These are phyloP conservation scores for Trypoxylus dichotomus DNA, from an alignment of 1,140 invertebrate genomes.

Conservation along the genomic window DNA sequence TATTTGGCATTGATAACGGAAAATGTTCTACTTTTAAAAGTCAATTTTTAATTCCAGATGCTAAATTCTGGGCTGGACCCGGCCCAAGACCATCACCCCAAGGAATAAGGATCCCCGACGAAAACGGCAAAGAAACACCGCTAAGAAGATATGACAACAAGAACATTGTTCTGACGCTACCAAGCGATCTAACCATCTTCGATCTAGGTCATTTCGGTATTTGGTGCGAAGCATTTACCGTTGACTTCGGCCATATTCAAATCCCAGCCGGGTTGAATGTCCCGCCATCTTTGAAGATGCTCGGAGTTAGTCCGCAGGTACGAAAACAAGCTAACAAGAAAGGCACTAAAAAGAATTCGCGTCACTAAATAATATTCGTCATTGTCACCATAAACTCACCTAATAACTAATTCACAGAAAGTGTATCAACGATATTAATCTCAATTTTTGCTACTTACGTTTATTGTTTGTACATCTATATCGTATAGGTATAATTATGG, in stretches of 20 bases:
- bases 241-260: conserved; percentile 85
- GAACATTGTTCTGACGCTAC: conserved; percentile 83
- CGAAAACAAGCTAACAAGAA: conserved; percentile 44
- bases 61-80: conserved; percentile 87
- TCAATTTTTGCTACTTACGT: not conserved
- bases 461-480: not conserved
- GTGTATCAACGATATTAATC: not conserved
- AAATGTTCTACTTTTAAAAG: too few relatives aligned
- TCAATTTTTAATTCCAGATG: conserved; percentile 64
- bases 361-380: not conserved
- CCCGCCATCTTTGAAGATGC: conserved; percentile 89
- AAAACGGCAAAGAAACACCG: conserved; percentile 83
- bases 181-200: conserved; percentile 76
- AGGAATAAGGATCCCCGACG: conserved; percentile 81
- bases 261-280: conserved; percentile 75
- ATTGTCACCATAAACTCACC: not conserved
- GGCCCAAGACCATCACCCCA: conserved; percentile 76
- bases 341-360: conserved; percentile 25
- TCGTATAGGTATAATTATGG: not conserved
- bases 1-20: too few relatives aligned
- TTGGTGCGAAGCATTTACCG: conserved; percentile 86
- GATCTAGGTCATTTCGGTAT: conserved; percentile 85
- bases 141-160: conserved; percentile 78
- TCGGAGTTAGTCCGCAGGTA: conserved; percentile 91
- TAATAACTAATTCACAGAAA: not conserved